These are phyloP conservation scores for Lasioglossum oenotherae DNA, from an alignment of 2,888 invertebrate species.

Conservation along the genomic window DNA sequence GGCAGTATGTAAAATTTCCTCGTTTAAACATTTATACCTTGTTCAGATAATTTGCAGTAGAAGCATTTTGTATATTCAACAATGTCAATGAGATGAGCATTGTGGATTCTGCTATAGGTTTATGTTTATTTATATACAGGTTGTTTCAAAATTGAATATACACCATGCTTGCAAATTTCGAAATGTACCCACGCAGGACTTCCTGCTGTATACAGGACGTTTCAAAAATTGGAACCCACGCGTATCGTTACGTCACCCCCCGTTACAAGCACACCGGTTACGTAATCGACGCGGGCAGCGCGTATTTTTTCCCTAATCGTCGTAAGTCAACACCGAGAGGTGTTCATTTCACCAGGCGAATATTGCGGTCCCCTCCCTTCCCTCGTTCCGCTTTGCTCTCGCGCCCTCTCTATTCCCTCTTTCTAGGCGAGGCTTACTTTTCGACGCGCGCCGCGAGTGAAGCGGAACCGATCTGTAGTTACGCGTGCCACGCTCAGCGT, in stretches of 20 bases:
- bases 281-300: constrained; percentile 55
- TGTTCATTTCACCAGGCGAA: constrained; percentile 69
- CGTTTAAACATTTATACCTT: too few relatives aligned
- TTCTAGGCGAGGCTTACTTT: neutral
- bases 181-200: too few relatives aligned
- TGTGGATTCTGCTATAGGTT: neutral
- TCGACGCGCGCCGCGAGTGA: neutral
- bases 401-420: neutral
- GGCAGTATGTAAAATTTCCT: neutral
- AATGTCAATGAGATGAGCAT: neutral
- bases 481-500: neutral
- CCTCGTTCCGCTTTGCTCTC: constrained; percentile 7
- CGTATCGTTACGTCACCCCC: neutral
- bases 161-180: neutral
- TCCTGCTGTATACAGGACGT: neutral
- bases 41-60: neutral
- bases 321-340: constrained; percentile 70
- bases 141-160: neutral
- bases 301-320: constrained; percentile 48
- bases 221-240: neutral
- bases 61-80: neutral
- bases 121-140: neutral
- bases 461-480: neutral
- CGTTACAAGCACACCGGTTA: constrained; percentile 44
- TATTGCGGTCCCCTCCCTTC: constrained; percentile 69